Percentiles rank a stretch among this genome's conserved stretches.
These are phyloP conservation scores for Macrosteles quadrilineatus DNA, from an alignment of 1,140 invertebrate genomes.

Conservation along the genomic window DNA sequence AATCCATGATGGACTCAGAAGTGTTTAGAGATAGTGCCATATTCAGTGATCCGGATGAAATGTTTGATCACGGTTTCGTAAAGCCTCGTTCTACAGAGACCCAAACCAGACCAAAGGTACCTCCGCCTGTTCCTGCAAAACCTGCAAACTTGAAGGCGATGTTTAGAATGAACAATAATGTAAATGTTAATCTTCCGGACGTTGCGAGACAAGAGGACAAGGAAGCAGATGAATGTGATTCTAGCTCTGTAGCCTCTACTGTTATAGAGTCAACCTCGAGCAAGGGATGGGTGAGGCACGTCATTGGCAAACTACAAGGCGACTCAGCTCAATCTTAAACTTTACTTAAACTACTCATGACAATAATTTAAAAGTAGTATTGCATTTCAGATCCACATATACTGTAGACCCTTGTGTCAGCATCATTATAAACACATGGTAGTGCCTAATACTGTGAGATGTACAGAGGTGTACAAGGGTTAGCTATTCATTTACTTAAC, in stretches of 20 bases:
- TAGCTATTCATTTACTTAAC: too few species aligned
- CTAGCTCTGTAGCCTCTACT: constrained; percentile 52
- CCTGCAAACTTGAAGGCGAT: constrained; percentile 35
- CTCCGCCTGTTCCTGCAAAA: constrained; percentile 51
- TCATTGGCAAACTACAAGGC: constrained; percentile 54
- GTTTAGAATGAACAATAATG: constrained; percentile 38
- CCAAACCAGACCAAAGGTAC: constrained; percentile 40
- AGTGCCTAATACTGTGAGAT: too few species aligned
- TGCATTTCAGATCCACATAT: neutral
- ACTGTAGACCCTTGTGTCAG: neutral
- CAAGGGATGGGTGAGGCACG: constrained; percentile 56
- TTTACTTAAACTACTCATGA: neutral
- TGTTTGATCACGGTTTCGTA: constrained; percentile 32
- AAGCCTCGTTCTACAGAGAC: neutral
- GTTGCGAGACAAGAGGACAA: constrained; percentile 2
- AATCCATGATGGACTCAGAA: constrained; percentile 60
- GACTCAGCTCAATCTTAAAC: constrained; percentile 35
- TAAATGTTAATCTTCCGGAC: neutral
- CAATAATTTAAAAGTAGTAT: neutral
- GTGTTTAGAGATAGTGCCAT: constrained; percentile 80
- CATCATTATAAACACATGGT: neutral
- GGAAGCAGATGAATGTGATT: constrained; percentile 51
- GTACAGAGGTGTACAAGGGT: too few species aligned
- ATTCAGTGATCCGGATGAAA: constrained; percentile 72
- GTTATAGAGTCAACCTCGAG: constrained; percentile 48